Evolutionary conservation across 64 coral and sea anemone species (phyloP).

Genomic region (Actinia equina): DNA sequence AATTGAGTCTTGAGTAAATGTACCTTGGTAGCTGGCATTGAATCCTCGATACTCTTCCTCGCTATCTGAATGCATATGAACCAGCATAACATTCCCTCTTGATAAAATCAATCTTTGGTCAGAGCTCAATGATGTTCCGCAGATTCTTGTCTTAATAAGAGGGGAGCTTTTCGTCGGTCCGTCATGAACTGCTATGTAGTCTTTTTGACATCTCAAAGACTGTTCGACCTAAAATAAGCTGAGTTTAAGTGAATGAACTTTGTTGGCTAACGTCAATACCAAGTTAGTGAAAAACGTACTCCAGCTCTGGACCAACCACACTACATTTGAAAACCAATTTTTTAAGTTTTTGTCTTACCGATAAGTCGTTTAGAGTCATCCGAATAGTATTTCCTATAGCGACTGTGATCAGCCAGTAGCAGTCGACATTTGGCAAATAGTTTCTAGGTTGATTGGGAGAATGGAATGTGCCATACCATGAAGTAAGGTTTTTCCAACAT

Average conservation of each 20-base stretch:
- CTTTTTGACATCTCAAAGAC: neutral
- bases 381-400: neutral
- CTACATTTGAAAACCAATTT: no score
- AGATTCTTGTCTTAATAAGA: neutral
- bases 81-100: neutral
- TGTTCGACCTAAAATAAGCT: neutral
- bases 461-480: neutral
- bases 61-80: slow-evolving; percentile 10
- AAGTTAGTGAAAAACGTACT: no score
- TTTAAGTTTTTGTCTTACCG: neutral
- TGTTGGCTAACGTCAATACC: no score
- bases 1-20: no score
- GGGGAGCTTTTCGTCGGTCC: neutral
- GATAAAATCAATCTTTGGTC: neutral
- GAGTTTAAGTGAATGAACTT: no score
- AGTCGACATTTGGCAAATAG: neutral
- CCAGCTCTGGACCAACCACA: no score
- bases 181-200: slow-evolving; percentile 3
- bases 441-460: neutral
- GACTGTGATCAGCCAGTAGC: slow-evolving; percentile 29
- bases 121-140: neutral
- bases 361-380: neutral
- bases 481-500: neutral
- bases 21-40: slow-evolving; percentile 3
- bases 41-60: slow-evolving; percentile 6